Evolutionary conservation across 2,888 invertebrate genomes (phyloP).

Genomic region (Drosophila meridionalis): DNA sequence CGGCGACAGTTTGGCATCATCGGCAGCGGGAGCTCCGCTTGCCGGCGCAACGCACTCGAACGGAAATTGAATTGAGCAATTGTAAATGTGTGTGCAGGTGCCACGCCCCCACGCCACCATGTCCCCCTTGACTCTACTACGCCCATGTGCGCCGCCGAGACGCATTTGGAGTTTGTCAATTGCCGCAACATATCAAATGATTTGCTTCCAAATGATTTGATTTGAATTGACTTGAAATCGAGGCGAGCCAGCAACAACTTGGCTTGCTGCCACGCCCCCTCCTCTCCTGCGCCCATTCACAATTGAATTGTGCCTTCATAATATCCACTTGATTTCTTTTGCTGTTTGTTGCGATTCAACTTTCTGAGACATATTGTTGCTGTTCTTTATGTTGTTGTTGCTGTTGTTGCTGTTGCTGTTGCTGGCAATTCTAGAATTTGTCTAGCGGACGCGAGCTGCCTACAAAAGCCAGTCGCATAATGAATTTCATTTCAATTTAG

Average conservation of each 20-base stretch:
- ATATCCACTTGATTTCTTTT: constrained; percentile 68
- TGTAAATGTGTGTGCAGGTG: constrained; percentile 57
- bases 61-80: constrained; percentile 83
- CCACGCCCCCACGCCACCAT: neutral
- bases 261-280: constrained; percentile 17
- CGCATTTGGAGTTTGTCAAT: constrained; percentile 69
- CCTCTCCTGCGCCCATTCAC: neutral
- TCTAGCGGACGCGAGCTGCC: constrained; percentile 54
- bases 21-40: constrained; percentile 72
- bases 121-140: too few species aligned
- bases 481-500: constrained; percentile 77
- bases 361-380: constrained; percentile 61
- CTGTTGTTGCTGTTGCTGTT: constrained; percentile 13
- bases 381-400: constrained; percentile 10
- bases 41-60: constrained; percentile 72
- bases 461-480: constrained; percentile 57
- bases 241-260: constrained; percentile 34
- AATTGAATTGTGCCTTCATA: constrained; percentile 48
- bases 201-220: constrained; percentile 83
- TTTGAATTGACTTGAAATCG: constrained; percentile 82
- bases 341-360: constrained; percentile 29
- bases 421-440: constrained; percentile 54
- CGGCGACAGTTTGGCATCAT: constrained; percentile 73
- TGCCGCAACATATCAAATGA: constrained; percentile 82
- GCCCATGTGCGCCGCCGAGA: neutral